A percentile compares a stretch with the other conserved stretches of the same genome.
phyloP scores from a whole-genome alignment of 2,797 vertebrate genomes.

The Spizella passerina region DNA sequence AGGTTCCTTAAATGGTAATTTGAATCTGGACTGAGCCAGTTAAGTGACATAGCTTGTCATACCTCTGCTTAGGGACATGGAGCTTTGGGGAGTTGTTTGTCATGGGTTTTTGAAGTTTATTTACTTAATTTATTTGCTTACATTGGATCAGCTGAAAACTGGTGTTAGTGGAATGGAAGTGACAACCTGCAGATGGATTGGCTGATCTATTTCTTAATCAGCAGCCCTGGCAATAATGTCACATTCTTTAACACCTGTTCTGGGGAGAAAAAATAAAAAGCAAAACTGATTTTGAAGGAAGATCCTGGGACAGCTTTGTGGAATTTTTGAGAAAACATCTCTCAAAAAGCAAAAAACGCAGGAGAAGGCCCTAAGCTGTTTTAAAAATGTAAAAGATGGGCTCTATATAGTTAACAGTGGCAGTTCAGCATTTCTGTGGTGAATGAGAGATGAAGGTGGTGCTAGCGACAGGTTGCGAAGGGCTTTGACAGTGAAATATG shows the following conservation, averaged over 20 bases:
- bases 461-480: not conserved
- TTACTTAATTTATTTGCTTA: not conserved
- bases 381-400: not conserved
- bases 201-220: not conserved
- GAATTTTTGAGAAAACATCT: not conserved
- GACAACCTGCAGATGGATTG: not conserved
- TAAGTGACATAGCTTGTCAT: not conserved
- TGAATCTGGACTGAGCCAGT: not conserved
- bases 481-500: not conserved
- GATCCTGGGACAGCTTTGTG: not conserved
- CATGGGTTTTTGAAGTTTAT: not conserved
- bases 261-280: fast-evolving
- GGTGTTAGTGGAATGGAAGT: not conserved
- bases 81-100: not conserved
- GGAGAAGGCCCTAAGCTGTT: not conserved
- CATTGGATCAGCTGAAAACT: not conserved
- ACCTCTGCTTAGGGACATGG: fast-evolving
- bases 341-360: not conserved
- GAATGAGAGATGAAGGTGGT: not conserved
- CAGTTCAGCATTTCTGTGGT: not conserved
- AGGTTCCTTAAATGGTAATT: not conserved
- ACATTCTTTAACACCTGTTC: not conserved
- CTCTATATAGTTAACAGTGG: not conserved
- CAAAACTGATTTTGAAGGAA: not conserved
- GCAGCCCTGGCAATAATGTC: not conserved